Evolutionary conservation across 2,888 invertebrate genomes (phyloP).

Genomic region (Platycheirus rosarum): DNA sequence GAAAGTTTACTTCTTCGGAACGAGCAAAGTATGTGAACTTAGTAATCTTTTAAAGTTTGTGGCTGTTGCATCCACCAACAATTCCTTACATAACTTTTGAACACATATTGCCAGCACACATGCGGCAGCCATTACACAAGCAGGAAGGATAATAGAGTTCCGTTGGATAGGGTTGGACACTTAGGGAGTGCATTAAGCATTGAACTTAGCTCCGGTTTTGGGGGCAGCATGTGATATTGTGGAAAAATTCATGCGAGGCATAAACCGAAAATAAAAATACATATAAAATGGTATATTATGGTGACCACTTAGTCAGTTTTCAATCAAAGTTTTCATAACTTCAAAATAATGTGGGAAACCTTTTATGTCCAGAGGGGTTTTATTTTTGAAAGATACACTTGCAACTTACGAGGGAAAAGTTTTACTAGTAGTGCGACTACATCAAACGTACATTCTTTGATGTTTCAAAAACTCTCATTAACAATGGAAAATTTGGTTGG

Average conservation of each 20-base stretch:
- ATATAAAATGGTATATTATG: background rate
- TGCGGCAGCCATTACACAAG: slow-evolving; percentile 8
- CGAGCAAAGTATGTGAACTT: background rate
- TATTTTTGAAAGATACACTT: too few relatives aligned
- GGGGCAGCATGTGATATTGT: background rate
- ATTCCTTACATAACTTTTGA: background rate
- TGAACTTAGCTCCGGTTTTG: background rate
- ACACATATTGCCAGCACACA: slow-evolving; percentile 3
- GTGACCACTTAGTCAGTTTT: background rate
- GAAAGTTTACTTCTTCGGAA: background rate
- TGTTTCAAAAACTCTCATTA: too few relatives aligned
- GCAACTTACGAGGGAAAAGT: too few relatives aligned
- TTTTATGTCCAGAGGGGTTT: too few relatives aligned
- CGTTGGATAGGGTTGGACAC: background rate
- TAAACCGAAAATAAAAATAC: background rate
- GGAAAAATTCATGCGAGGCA: background rate
- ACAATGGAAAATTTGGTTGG: too few relatives aligned
- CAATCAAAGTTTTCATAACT: background rate
- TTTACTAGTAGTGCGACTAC: too few relatives aligned
- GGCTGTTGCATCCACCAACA: background rate
- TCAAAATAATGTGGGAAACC: background rate
- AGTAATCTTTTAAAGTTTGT: slow-evolving; percentile 19
- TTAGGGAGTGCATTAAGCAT: slow-evolving; percentile 14
- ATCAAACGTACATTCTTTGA: too few relatives aligned
- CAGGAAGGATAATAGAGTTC: slow-evolving; percentile 4